These are phyloP conservation scores for Poicephalus gulielmi DNA, from an alignment of 2,113 vertebrate genomes.

Conservation along the genomic window DNA sequence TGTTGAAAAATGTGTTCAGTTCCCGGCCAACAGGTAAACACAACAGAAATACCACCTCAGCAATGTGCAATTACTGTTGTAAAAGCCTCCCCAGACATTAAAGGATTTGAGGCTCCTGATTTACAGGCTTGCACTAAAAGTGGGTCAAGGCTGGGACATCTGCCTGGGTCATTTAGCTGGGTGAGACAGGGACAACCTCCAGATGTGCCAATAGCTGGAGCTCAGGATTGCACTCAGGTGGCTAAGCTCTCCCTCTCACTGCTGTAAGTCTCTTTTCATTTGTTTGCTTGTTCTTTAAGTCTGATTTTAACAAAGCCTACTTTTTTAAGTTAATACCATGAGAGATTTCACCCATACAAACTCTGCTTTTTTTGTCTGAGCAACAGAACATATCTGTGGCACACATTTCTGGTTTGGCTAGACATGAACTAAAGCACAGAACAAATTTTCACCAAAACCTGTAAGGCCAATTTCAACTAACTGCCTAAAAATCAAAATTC, in stretches of 20 bases:
- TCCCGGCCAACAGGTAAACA: not conserved
- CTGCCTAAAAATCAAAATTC: not conserved
- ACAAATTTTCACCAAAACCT: not conserved
- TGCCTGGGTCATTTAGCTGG: slow-evolving; percentile 22
- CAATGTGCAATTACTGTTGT: not conserved
- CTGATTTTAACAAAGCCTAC: not conserved
- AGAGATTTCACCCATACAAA: not conserved
- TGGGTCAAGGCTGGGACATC: slow-evolving; percentile 34
- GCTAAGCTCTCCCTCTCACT: not conserved
- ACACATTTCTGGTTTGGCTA: not conserved
- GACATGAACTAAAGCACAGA: not conserved
- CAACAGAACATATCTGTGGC: not conserved
- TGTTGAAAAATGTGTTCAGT: not conserved
- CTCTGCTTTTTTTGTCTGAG: not conserved
- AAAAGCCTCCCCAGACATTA: slow-evolving; percentile 2
- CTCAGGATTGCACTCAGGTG: not conserved
- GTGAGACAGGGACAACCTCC: slow-evolving; percentile 15
- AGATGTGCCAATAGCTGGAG: not conserved
- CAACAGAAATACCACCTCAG: slow-evolving; percentile 13
- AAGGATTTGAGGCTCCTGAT: slow-evolving; percentile 43
- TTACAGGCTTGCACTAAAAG: slow-evolving; percentile 24
- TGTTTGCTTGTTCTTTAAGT: not conserved
- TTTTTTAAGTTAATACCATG: not conserved
- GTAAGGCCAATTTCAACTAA: not conserved
- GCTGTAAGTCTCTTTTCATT: not conserved